phyloP scores from a whole-genome alignment of 2,888 invertebrate genomes.

The Euplexia lucipara region DNA sequence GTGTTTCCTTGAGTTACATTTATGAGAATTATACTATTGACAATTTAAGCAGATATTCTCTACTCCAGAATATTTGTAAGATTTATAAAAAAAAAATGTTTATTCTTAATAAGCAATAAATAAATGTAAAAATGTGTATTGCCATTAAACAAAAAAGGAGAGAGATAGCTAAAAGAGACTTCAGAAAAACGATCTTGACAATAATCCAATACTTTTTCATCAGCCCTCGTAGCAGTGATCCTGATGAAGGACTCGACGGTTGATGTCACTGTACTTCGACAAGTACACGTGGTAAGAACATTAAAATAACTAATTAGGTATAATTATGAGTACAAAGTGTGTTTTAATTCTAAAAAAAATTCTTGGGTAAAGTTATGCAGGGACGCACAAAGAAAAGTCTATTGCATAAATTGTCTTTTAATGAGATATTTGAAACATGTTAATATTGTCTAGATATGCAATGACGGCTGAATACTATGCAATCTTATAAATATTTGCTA shows the following conservation, averaged over 20 bases:
- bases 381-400: slow-evolving; percentile 20
- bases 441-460: neutral
- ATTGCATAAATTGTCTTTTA: slow-evolving; percentile 19
- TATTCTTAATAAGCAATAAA: neutral
- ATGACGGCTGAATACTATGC: neutral
- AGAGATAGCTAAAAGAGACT: too few species aligned
- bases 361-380: slow-evolving; percentile 23
- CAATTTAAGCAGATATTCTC: neutral
- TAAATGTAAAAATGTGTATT: neutral
- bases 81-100: too few species aligned
- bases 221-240: slow-evolving; percentile 90
- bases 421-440: slow-evolving; percentile 3
- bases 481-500: neutral
- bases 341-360: neutral
- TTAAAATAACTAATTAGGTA: slow-evolving; percentile 29
- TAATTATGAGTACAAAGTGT: neutral
- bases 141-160: neutral
- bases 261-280: slow-evolving; percentile 85
- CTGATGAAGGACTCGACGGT: slow-evolving; percentile 86
- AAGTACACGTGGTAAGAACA: slow-evolving; percentile 87
- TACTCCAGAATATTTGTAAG: neutral
- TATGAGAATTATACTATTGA: too few species aligned
- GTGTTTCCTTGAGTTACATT: too few species aligned
- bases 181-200: neutral
- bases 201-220: slow-evolving; percentile 40